Evolutionary conservation across 2,113 vertebrate genomes (phyloP), one percentile per base, ranked within the genome.

Genomic region (Dinomys branickii): DNA sequence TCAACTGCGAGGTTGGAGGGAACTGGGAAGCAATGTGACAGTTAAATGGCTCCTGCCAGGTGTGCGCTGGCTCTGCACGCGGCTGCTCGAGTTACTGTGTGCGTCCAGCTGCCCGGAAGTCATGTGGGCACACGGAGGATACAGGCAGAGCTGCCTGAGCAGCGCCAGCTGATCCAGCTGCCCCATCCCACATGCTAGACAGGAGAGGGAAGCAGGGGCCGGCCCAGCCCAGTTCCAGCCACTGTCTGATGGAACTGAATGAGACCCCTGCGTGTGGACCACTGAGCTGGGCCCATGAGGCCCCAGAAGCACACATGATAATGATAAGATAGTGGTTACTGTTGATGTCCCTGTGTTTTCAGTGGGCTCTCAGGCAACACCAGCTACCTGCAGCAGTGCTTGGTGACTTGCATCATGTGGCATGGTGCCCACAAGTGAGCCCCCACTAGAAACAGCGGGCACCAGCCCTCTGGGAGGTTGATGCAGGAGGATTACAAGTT

Each of bases 31-130:
- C 22, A 16, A 38, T 9, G 17, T 44, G 71, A 75, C 14, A 38
- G 6, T 17, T 44, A 7, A 7, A 5, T n/a, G 0, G 1, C 20
- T 73, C 0, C 14, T 77, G 52, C 65, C 6, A 2, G 16, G 8
- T 30, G 67, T 2, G 10, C 71, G 47, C 77, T n/a, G n/a, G n/a
- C n/a, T n/a, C n/a, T n/a, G n/a, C n/a, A n/a, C n/a, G n/a, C n/a
- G n/a, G n/a, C 22, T 17, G 56, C 69, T 47, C 0, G 7, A 17
- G 6, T n/a, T 24, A 0, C 4, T 16, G 10, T 5, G 1, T 11
- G 17, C 8, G 10, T 75, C 33, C 35, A 35, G 33, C 33, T 83
- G 28, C n/a, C 47, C 30, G 28, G 58, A 73, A 61, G 71, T 22
- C 35, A 1, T 26, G n/a, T n/a, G n/a, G n/a, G n/a, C n/a, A n/a